Base-by-base conservation (phyloP, 2,888 invertebrate species). In the Parapristionchus giblindavisi region DNA sequence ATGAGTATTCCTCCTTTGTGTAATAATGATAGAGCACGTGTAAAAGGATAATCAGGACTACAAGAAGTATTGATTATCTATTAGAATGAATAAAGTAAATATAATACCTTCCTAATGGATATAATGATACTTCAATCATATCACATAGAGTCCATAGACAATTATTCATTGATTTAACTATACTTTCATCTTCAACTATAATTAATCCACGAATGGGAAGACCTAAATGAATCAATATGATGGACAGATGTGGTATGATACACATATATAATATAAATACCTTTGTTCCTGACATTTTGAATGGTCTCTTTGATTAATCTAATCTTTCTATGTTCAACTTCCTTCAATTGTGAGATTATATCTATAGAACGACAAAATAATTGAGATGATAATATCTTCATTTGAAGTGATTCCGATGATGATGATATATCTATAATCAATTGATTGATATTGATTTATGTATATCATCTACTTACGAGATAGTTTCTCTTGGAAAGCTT, bases 291-390 rank as follows among this genome's bases (percentile, higher is more conserved):
- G 17, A 43, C 52, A 11, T 34, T 68, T 8, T 51, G 48, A 34
- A 68, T 68, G 17, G 43, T 68, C 52, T 68, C 68, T 36, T 68
- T 68, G 32, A 68, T 68, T 24, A 52, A 34, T 34, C 32, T 52
- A 17, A 52, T 68, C 34, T 68, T 68, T 34, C 52, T 24, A 68
- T 68, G 68, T 66, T 51, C 51, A 36, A n/a, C 43, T 34, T 36
- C 68, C 34, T 52, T 36, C 36, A 52, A 68, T 29, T 43, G 5
- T 43, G 29, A 29, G 29, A 65, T 17, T 24, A 2, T 36, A 1
- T 34, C 43, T 11, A 68, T 32, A 21, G 51, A n/a, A 27, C 36
- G 51, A 29, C 27, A 17, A 27, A 68, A 68, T 1, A 11, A 4
- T 14, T 17, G 0, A 51, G n/a, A 68, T 34, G 48, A 52, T 1